Evolutionary conservation across 1,140 invertebrate species (phyloP), one percentile per base, ranked within the genome.

Genomic region (Chionoecetes opilio): DNA sequence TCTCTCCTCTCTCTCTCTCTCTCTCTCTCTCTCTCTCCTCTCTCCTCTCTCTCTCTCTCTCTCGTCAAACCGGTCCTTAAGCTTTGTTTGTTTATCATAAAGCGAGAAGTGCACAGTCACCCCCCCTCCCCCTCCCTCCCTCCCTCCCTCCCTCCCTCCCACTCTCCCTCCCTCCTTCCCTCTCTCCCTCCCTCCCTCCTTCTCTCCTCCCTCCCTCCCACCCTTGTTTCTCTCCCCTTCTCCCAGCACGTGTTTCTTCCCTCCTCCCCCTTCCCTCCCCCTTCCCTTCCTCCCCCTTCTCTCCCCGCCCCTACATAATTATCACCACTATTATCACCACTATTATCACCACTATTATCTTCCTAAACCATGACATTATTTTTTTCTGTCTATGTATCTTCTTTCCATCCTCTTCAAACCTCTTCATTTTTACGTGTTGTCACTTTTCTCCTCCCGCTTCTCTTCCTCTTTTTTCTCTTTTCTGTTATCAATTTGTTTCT

Each of bases 1-100:
- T 75, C 63, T 75, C 63, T 75, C 63, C 63, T 75, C 63, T 75
- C 63, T 75, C 63, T 75, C 63, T 75, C 63, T 75, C 63, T 75
- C 63, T 75, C 63, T 75, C 63, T 75, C 63, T 75, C 63, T 75
- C 63, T 75, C 63, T 75, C 63, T 75, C 63, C 14, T n/a, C n/a
- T n/a, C n/a, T n/a, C n/a, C 41, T 75, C 63, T 75, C 63, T 75
- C 63, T 75, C 63, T 75, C 63, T 75, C 63, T 75, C 63, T 75
- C 63, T 75, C 63, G 21, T 6, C 14, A 75, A 75, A 75, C 63
- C 63, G 63, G 63, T 75, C 21, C 63, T 75, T 75, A 3, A n/a
- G 11, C 63, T 75, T 17, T 75, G 63, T 75, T 75, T 75, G 63
- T 75, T 75, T 75, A 75, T 75, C 63, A 75, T 75, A 75, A 75